Percentiles rank a stretch among this genome's conserved stretches.
phyloP scores from a whole-genome alignment of 2,888 invertebrate genomes.

The Drosophila picticornis region DNA sequence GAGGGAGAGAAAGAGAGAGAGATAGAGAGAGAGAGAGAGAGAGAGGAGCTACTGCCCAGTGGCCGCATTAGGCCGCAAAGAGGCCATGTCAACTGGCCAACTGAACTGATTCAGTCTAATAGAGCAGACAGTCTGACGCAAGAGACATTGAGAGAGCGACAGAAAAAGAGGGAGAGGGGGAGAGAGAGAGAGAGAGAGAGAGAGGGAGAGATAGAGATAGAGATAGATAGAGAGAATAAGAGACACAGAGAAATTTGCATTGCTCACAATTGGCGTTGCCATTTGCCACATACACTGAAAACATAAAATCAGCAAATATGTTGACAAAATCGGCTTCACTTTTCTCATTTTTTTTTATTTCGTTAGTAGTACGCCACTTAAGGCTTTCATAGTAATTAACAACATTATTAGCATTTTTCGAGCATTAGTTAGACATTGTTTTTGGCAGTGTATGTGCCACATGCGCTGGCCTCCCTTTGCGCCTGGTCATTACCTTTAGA shows the following conservation, averaged over 20 bases:
- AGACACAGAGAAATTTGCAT: constrained; percentile 44
- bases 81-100: constrained; percentile 66
- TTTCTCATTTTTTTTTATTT: neutral
- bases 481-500: constrained; percentile 33
- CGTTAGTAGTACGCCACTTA: neutral
- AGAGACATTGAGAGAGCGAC: neutral
- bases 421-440: neutral
- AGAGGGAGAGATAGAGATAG: neutral
- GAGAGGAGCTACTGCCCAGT: constrained; percentile 44
- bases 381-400: neutral
- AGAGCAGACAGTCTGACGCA: constrained; percentile 19
- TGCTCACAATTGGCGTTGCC: constrained; percentile 11
- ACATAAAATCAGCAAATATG: neutral
- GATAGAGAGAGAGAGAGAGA: neutral
- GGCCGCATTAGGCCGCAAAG: constrained; percentile 64
- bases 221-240: neutral
- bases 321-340: neutral
- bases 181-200: neutral
- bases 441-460: neutral
- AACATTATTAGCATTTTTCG: neutral
- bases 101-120: constrained; percentile 64
- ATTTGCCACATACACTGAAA: constrained; percentile 4
- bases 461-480: neutral
- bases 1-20: neutral
- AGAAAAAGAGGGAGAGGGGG: neutral